Evolutionary conservation across 1,140 invertebrate species (phyloP).

Genomic region (Caenorhabditis elegans): DNA sequence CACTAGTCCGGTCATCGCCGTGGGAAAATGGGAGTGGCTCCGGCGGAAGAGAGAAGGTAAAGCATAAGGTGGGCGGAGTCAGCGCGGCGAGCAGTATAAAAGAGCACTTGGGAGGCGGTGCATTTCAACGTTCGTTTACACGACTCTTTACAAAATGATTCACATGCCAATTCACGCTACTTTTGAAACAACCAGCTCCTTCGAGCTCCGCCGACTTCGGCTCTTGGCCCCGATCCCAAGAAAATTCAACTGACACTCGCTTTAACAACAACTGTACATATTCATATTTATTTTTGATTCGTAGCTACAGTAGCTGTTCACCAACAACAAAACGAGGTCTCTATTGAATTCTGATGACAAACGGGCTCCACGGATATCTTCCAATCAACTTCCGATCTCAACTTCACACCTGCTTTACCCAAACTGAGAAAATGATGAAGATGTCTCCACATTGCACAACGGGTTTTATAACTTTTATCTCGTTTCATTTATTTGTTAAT

Average conservation of each 20-base stretch:
- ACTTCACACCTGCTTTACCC: not conserved
- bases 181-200: not conserved
- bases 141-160: slow-evolving; percentile 18
- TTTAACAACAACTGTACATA: not conserved
- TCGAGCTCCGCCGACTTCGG: not conserved
- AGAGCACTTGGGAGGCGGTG: not conserved
- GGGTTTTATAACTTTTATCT: not conserved
- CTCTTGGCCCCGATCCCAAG: not conserved
- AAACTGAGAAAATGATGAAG: not conserved
- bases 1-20: not conserved
- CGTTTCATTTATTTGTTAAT: not conserved
- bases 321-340: not conserved
- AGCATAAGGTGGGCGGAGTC: not conserved
- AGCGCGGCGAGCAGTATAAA: not conserved
- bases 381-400: not conserved
- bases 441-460: not conserved
- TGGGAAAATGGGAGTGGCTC: slow-evolving; percentile 20
- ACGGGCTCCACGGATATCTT: not conserved
- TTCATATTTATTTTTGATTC: not conserved
- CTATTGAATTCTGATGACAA: not conserved
- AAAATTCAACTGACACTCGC: not conserved
- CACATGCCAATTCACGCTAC: slow-evolving; percentile 13
- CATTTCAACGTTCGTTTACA: not conserved
- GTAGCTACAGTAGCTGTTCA: not conserved
- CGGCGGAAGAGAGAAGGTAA: not conserved